These are phyloP conservation scores for Melanotaenia parkinsoni DNA, from an alignment of 2,797 vertebrate species.

Conservation along the genomic window DNA sequence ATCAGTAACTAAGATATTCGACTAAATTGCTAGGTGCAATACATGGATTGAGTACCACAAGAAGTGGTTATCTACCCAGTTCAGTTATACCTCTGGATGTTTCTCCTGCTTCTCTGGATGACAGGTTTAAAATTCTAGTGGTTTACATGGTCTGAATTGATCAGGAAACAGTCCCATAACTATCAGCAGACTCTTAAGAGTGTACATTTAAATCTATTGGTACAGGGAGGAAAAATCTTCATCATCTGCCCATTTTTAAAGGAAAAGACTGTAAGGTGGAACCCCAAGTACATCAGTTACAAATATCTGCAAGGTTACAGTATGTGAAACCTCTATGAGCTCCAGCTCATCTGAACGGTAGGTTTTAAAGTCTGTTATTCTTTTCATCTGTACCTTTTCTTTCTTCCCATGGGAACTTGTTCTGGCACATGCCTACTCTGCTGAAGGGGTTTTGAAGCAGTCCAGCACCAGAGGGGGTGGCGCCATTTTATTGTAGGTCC, in stretches of 20 bases:
- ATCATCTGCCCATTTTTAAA: not conserved
- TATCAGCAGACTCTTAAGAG: not conserved
- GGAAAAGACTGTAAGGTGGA: not conserved
- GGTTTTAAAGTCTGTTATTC: not conserved
- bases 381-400: not conserved
- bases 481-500: slow-evolving; percentile 67
- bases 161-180: not conserved
- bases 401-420: not conserved
- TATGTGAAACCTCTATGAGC: not conserved
- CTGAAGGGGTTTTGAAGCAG: slow-evolving; percentile 11
- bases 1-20: not conserved
- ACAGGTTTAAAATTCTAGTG: not conserved
- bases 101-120: not conserved
- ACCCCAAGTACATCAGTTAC: not conserved
- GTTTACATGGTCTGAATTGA: not conserved
- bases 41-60: not conserved
- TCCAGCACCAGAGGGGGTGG: slow-evolving; percentile 27
- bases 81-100: not conserved
- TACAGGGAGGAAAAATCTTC: not conserved
- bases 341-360: not conserved
- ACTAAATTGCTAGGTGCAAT: not conserved
- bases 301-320: slow-evolving; percentile 6
- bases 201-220: not conserved
- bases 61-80: not conserved
- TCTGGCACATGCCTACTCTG: slow-evolving; percentile 16